A percentile compares a stretch with the other conserved stretches of the same genome.
Conservation (phyloP, 1,140 invertebrate genomes). For the Drosophila jambulina region DNA sequence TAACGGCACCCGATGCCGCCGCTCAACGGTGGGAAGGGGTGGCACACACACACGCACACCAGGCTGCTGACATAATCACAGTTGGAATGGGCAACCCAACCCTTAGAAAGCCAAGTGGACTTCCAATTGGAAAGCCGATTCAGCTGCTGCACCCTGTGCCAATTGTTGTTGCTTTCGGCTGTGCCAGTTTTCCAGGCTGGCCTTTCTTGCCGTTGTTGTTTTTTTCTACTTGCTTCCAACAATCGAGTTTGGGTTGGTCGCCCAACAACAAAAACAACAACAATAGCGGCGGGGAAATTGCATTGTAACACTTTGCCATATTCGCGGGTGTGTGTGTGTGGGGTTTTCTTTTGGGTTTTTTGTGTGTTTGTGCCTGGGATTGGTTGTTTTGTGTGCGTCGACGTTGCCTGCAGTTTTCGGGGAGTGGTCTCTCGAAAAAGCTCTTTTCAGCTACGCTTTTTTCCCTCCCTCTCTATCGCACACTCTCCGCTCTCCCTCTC, state of each 20-base stretch:
- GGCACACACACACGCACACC: conserved; percentile 27
- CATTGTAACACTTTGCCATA: conserved; percentile 79
- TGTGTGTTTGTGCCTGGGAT: conserved; percentile 79
- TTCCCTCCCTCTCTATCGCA: conserved; percentile 21
- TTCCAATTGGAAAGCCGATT: conserved; percentile 73
- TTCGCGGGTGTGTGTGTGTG: conserved; percentile 37
- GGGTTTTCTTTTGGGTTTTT: conserved; percentile 64
- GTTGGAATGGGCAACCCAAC: conserved; percentile 68
- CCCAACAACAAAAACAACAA: conserved; percentile 47
- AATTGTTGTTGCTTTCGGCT: conserved; percentile 56
- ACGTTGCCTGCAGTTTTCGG: conserved; percentile 81
- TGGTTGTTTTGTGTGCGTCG: conserved; percentile 83
- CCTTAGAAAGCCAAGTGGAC: conserved; percentile 70
- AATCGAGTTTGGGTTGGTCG: conserved; percentile 83
- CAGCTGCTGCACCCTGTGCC: conserved; percentile 74
- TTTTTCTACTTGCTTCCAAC: conserved; percentile 51
- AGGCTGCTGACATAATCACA: conserved; percentile 80
- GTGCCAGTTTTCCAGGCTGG: conserved; percentile 76
- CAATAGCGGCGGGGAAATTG: conserved; percentile 74
- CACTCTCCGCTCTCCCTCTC: conserved; percentile 21
- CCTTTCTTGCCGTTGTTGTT: conserved; percentile 23
- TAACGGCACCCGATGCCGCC: conserved; percentile 24
- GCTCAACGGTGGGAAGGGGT: conserved; percentile 28
- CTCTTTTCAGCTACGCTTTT: conserved; percentile 69
- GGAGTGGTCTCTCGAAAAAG: conserved; percentile 80